Evolutionary conservation across 1,140 invertebrate species (phyloP).

Genomic region (Littorina saxatilis): DNA sequence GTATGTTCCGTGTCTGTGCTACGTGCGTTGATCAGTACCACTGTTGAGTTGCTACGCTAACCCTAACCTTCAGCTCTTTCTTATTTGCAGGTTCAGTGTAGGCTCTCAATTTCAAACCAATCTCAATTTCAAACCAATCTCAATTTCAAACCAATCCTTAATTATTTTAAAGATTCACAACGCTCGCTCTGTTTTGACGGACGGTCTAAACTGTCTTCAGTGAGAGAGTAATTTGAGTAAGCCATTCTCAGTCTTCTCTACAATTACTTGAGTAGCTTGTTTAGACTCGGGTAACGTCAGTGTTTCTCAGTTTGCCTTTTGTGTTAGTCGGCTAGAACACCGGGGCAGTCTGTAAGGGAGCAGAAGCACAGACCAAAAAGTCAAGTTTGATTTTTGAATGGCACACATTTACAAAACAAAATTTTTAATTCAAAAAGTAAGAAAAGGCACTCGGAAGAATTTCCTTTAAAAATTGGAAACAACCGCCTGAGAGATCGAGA

Average conservation of each 20-base stretch:
- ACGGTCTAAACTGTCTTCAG: background rate
- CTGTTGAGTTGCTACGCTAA: background rate
- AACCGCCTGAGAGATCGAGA: no score
- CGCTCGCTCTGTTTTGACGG: no score
- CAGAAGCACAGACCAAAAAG: slow-evolving; percentile 8
- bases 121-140: no score
- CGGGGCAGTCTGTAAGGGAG: slow-evolving; percentile 3
- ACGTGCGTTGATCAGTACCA: background rate
- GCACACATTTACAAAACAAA: no score
- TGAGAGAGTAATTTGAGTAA: background rate
- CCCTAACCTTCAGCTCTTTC: slow-evolving; percentile 2
- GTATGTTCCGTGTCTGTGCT: slow-evolving; percentile 22
- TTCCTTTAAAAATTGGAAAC: no score
- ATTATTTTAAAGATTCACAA: no score
- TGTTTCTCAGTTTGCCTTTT: background rate
- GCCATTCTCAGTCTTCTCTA: background rate
- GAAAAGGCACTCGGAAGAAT: no score
- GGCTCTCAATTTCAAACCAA: no score
- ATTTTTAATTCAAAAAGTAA: no score
- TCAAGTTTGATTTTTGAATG: background rate
- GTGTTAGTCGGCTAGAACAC: background rate
- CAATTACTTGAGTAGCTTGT: no score
- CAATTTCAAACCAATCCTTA: no score
- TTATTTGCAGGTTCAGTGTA: slow-evolving; percentile 14
- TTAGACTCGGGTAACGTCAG: no score